A percentile compares a stretch with the other conserved stretches of the same genome.
Evolutionary conservation across 2,888 invertebrate species (phyloP).

Genomic region (Apomyelois bistriatella): DNA sequence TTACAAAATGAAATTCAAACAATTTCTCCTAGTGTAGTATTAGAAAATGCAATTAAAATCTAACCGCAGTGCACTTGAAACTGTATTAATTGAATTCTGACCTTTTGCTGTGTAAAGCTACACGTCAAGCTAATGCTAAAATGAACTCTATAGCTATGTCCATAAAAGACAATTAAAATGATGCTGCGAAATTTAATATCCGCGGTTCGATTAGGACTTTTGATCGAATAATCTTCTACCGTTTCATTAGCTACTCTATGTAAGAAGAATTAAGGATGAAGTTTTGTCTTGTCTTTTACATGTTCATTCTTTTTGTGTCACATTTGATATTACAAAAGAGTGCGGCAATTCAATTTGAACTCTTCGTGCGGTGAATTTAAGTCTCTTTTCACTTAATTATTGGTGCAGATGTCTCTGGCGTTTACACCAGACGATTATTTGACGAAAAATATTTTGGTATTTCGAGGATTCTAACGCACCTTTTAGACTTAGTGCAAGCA

Average conservation of each 20-base stretch:
- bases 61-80: not conserved
- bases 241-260: slow-evolving; percentile 4
- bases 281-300: not conserved
- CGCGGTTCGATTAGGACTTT: slow-evolving; percentile 3
- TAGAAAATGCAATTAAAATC: slow-evolving; percentile 6
- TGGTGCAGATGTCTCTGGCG: no score
- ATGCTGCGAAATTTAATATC: not conserved
- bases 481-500: no score
- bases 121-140: not conserved
- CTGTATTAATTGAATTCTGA: slow-evolving; percentile 2
- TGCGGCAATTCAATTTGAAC: not conserved
- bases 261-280: not conserved
- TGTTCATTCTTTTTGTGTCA: not conserved
- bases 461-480: no score
- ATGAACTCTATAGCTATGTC: not conserved
- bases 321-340: not conserved
- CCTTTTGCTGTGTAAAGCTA: not conserved
- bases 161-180: slow-evolving; percentile 3
- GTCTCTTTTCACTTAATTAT: no score
- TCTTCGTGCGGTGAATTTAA: not conserved
- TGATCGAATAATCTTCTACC: not conserved
- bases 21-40: not conserved
- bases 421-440: no score
- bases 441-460: no score
- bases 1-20: not conserved